Evolutionary conservation across 2,888 invertebrate genomes (phyloP).

Genomic region (Altica lythri): DNA sequence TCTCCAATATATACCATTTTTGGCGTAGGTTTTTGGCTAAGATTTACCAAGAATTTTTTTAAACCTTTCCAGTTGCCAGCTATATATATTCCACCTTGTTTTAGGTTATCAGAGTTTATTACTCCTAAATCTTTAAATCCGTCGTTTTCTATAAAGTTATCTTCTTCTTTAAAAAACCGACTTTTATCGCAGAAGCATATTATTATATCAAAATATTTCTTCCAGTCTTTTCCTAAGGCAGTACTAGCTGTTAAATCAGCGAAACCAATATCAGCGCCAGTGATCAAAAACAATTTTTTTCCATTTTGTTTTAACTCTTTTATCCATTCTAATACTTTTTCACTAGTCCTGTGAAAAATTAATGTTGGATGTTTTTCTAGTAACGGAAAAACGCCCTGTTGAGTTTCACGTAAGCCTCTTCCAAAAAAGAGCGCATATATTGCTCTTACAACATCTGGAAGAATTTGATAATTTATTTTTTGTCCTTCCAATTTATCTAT

Average conservation of each 20-base stretch:
- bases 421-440: constrained; percentile 67
- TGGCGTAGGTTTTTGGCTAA: constrained; percentile 56
- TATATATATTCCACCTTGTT: constrained; percentile 60
- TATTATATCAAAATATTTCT: constrained; percentile 55
- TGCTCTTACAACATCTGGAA: constrained; percentile 64
- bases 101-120: constrained; percentile 51
- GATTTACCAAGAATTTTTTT: constrained; percentile 56
- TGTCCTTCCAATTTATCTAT: constrained; percentile 58
- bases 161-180: constrained; percentile 66
- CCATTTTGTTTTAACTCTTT: constrained; percentile 59
- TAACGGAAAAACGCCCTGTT: constrained; percentile 67
- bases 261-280: constrained; percentile 74
- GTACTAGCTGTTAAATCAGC: constrained; percentile 67
- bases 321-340: constrained; percentile 64
- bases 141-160: constrained; percentile 62
- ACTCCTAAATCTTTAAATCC: constrained; percentile 55
- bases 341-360: constrained; percentile 64
- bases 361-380: constrained; percentile 63
- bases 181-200: constrained; percentile 75
- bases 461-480: constrained; percentile 65
- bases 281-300: constrained; percentile 68
- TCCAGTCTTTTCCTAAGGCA: constrained; percentile 53
- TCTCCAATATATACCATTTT: constrained; percentile 75
- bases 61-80: constrained; percentile 67
- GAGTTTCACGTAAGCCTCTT: constrained; percentile 61